A percentile compares a stretch with the other conserved stretches of the same genome.
phyloP scores from a whole-genome alignment of 2,888 invertebrate species.

The Syrista parreyssii region DNA sequence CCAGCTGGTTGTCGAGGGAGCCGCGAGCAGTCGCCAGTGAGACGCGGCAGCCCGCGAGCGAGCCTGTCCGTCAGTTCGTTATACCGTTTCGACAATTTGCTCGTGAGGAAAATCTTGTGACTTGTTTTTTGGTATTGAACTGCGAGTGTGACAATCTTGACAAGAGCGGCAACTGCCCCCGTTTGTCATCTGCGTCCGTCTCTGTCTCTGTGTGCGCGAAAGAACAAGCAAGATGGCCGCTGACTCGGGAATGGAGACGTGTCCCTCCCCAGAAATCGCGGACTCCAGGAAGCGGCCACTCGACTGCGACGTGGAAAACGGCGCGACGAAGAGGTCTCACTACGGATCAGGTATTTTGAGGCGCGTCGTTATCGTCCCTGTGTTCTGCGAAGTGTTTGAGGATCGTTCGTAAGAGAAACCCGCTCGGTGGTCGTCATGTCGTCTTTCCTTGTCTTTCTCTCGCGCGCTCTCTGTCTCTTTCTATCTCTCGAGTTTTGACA shows the following conservation, averaged over 20 bases:
- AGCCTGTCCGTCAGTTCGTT: constrained; percentile 37
- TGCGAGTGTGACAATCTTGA: background rate
- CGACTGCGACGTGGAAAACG: constrained; percentile 88
- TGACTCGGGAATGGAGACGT: constrained; percentile 94
- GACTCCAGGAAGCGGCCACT: constrained; percentile 92
- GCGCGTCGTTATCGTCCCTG: background rate
- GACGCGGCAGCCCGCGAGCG: constrained; percentile 61
- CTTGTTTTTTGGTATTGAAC: background rate
- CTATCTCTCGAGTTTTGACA: background rate
- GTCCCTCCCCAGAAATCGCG: constrained; percentile 91
- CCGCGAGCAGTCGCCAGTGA: constrained; percentile 61
- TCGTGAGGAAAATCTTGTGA: background rate
- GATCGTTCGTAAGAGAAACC: background rate
- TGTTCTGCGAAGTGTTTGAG: background rate
- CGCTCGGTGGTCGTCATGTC: background rate
- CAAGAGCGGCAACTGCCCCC: constrained; percentile 10
- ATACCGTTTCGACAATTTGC: background rate
- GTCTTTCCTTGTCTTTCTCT: background rate
- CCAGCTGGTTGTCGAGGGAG: constrained; percentile 60
- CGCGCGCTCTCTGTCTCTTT: background rate
- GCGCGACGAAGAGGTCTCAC: constrained; percentile 89
- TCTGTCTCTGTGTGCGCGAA: constrained; percentile 37
- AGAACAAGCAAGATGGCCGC: constrained; percentile 81
- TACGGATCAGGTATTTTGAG: constrained; percentile 83
- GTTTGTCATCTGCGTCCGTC: constrained; percentile 36